Base-by-base conservation (phyloP, 2,888 invertebrate species). In the Amblyjoppa fuscipennis region DNA sequence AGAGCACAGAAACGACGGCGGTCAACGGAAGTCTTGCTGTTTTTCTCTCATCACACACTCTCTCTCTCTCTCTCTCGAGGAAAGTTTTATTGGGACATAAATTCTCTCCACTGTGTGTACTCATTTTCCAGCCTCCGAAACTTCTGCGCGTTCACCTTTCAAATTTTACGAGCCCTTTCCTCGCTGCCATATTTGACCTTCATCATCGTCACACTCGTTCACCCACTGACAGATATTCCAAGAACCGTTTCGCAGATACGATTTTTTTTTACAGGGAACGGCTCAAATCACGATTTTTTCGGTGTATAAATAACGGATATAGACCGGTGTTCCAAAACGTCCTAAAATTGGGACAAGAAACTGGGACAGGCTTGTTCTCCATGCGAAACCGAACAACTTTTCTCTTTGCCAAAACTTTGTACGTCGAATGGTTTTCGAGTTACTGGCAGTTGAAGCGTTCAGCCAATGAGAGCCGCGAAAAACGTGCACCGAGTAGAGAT, bases 11-110 rank as follows among this genome's bases (percentile, higher is more conserved):
- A 83, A 74, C 81, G 16, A 53, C 78, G 78, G 68, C 66, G 69
- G 71, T 70, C 64, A 77, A 83, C 75, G 83, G 83, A 81, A 81
- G 80, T 86, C 71, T 41, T 64, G 53, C n/a, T 73, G 49, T 83
- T 66, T 75, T 69, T 61, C 53, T 73, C 83, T 83, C 76, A 68
- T 79, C 70, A 79, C 59, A 69, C 74, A 61, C 20, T 3, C 41
- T 41, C 16, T 34, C 59, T 76, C 74, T 69, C 59, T 76, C 70
- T 69, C 25, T 4, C 45, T 45, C 20, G 56, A 76, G 70, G 80
- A 87, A 86, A 86, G 84, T 81, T 87, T 88, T 87, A 87, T 87
- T 88, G 87, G 78, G 71, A 87, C 87, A 88, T 88, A 88, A 88
- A 88, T 88, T 85, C 69, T 88, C 85, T 73, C 16, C 38, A n/a